Evolutionary conservation across 1,140 invertebrate genomes (phyloP).

Genomic region (Drosophila pachea): DNA sequence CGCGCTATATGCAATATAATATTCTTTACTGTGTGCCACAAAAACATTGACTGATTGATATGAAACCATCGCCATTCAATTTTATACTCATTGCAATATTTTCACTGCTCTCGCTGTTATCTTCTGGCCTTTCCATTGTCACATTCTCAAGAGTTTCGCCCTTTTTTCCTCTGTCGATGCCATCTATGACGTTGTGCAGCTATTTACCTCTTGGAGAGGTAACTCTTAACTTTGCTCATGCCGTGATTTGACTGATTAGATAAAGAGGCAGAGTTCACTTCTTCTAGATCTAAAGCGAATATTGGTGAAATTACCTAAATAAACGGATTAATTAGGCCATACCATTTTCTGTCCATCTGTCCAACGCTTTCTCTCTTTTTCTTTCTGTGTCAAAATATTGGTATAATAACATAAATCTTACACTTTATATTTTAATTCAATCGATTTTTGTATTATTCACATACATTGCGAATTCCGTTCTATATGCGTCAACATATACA

Average conservation of each 20-base stretch:
- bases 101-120: slow-evolving; percentile 33
- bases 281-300: not conserved
- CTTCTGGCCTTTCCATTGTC: slow-evolving; percentile 53
- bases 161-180: not conserved
- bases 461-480: not conserved
- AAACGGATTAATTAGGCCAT: too few relatives aligned
- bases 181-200: slow-evolving; percentile 34
- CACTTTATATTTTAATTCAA: too few relatives aligned
- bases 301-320: too few relatives aligned
- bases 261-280: slow-evolving; percentile 13
- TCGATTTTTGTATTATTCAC: too few relatives aligned
- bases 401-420: not conserved
- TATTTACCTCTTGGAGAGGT: not conserved
- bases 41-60: slow-evolving; percentile 72
- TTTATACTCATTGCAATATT: slow-evolving; percentile 56
- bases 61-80: slow-evolving; percentile 56
- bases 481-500: slow-evolving; percentile 20
- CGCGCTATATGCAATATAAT: slow-evolving; percentile 9
- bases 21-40: slow-evolving; percentile 21
- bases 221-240: not conserved
- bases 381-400: too few relatives aligned
- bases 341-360: too few relatives aligned
- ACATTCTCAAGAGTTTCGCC: slow-evolving; percentile 1
- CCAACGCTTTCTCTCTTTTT: too few relatives aligned
- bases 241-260: slow-evolving; percentile 21